phyloP scores from a whole-genome alignment of 1,140 invertebrate species.

The Mycetomoellerius zeteki region DNA sequence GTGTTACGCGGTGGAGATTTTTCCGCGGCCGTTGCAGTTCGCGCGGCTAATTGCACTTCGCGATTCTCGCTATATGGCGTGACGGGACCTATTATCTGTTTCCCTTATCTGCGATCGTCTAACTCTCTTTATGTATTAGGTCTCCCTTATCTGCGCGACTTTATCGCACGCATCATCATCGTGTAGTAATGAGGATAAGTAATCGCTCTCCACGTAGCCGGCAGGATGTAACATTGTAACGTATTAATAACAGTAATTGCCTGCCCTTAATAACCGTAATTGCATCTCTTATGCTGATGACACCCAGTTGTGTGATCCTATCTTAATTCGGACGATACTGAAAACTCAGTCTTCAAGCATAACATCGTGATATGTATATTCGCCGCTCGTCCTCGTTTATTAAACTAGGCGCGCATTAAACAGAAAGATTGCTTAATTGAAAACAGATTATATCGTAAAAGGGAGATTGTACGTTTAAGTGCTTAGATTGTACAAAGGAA shows the following conservation, averaged over 20 bases:
- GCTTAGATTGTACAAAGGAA: neutral
- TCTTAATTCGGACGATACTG: conserved; percentile 50
- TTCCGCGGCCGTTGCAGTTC: conserved; percentile 30
- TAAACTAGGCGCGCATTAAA: conserved; percentile 14
- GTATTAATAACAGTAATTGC: conserved; percentile 63
- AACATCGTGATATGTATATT: conserved; percentile 12
- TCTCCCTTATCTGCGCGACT: conserved; percentile 37
- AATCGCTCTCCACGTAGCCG: conserved; percentile 47
- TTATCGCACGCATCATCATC: conserved; percentile 63
- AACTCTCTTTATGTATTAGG: conserved; percentile 62
- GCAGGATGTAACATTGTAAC: conserved; percentile 56
- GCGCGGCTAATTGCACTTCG: conserved; percentile 57
- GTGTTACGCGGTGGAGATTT: conserved; percentile 51
- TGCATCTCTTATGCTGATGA: conserved; percentile 62
- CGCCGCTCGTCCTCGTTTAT: conserved; percentile 10
- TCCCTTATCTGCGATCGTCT: conserved; percentile 61
- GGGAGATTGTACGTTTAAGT: neutral
- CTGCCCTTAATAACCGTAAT: conserved; percentile 59
- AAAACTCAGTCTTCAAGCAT: conserved; percentile 16
- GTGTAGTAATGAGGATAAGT: conserved; percentile 63
- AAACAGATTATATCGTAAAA: conserved; percentile 14
- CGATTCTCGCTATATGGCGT: conserved; percentile 58
- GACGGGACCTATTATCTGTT: conserved; percentile 57
- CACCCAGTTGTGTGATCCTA: conserved; percentile 45
- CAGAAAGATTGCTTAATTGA: conserved; percentile 33